These are phyloP conservation scores for Nesogale talazaci DNA, from an alignment of 2,113 vertebrate genomes.

Conservation along the genomic window DNA sequence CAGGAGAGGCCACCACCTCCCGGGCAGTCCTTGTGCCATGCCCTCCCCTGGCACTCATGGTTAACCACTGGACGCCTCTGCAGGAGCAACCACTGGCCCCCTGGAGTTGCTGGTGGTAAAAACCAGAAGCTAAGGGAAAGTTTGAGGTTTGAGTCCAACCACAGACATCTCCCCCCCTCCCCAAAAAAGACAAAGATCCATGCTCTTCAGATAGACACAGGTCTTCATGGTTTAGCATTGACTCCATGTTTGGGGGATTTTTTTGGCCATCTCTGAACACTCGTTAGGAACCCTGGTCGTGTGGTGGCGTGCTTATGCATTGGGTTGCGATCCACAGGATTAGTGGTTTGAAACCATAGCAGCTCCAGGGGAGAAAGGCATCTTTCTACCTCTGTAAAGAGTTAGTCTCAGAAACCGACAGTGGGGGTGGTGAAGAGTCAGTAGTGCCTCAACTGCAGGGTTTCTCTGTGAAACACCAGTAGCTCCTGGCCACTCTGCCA, in stretches of 20 bases:
- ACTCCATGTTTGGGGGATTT: no score
- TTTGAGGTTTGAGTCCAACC: not conserved
- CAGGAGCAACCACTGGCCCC: not conserved
- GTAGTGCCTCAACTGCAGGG: no score
- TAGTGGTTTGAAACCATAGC: no score
- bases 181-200: not conserved
- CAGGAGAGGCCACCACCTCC: not conserved
- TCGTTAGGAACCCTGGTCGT: not conserved
- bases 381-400: no score
- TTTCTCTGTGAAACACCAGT: no score
- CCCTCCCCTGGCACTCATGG: not conserved
- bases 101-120: not conserved
- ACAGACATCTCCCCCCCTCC: no score
- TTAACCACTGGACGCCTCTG: not conserved
- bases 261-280: not conserved
- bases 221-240: not conserved
- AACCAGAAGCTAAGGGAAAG: not conserved
- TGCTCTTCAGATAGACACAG: not conserved
- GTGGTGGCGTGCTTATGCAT: no score
- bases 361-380: no score
- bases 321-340: no score
- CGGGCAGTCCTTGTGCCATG: not conserved
- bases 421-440: no score
- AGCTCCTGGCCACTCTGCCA: not conserved
- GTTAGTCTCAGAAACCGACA: no score